phyloP scores from a whole-genome alignment of 2,113 vertebrate species.

The Leptocoma aspasia region DNA sequence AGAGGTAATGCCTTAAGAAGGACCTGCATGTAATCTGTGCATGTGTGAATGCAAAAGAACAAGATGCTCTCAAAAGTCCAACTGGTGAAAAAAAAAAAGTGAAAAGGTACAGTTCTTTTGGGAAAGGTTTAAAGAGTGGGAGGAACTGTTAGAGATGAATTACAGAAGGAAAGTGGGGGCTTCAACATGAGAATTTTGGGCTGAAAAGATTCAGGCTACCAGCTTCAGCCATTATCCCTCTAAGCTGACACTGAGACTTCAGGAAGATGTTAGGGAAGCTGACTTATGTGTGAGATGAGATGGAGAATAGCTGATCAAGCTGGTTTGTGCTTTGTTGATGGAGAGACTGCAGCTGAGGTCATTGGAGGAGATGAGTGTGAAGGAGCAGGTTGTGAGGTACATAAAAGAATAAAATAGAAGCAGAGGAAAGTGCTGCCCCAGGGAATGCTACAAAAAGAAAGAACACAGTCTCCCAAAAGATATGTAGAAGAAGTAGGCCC shows the following conservation, averaged over 20 bases:
- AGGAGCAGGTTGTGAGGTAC: not conserved
- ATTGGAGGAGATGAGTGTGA: not conserved
- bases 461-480: not conserved
- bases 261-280: not conserved
- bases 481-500: not conserved
- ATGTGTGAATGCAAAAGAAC: not conserved
- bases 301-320: not conserved
- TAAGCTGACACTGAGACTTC: not conserved
- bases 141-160: not conserved
- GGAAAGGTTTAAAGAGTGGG: not conserved
- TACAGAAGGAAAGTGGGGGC: not conserved
- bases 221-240: not conserved
- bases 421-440: not conserved
- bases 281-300: not conserved
- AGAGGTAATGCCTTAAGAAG: not conserved
- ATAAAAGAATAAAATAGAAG: not conserved
- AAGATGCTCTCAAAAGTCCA: not conserved
- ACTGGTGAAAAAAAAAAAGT: not conserved
- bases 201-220: not conserved
- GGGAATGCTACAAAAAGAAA: not conserved
- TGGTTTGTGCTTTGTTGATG: not conserved
- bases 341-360: not conserved
- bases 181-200: not conserved
- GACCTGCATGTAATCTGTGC: not conserved
- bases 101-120: not conserved